These are phyloP conservation scores for Chelmon rostratus DNA, from an alignment of 2,797 vertebrate species.

Conservation along the genomic window DNA sequence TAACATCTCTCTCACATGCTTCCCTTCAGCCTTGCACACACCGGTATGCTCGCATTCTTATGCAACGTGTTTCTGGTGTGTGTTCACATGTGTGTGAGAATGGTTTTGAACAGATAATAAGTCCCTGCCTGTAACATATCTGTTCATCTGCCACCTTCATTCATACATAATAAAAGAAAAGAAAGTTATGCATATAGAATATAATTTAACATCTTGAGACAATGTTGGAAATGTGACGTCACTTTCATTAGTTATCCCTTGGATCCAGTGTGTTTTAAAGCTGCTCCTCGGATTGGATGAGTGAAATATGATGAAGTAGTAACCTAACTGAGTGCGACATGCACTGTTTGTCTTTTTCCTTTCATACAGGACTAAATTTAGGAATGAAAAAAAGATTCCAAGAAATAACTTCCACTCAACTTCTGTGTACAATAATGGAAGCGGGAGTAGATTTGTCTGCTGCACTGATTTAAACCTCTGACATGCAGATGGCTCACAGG, in stretches of 20 bases:
- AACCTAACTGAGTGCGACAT: neutral
- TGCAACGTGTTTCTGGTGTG: conserved; percentile 30
- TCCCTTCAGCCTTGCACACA: neutral
- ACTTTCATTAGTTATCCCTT: neutral
- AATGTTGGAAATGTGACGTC: neutral
- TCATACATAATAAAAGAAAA: neutral
- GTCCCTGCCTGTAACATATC: neutral
- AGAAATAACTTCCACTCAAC: conserved; percentile 55
- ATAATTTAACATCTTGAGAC: neutral
- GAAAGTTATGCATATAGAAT: neutral
- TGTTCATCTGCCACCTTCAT: conserved; percentile 1
- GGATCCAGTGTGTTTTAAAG: neutral
- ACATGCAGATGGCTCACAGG: conserved; percentile 75
- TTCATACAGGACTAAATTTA: conserved; percentile 46
- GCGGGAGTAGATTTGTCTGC: conserved; percentile 61
- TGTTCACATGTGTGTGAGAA: conserved; percentile 20
- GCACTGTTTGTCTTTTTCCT: conserved; percentile 26
- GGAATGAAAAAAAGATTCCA: conserved; percentile 37
- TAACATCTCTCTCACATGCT: neutral
- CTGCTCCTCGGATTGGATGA: neutral
- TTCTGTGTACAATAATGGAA: conserved; percentile 64
- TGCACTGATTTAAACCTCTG: conserved; percentile 76
- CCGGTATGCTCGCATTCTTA: conserved; percentile 18
- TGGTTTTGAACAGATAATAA: conserved; percentile 18
- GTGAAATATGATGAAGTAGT: conserved; percentile 6